Evolutionary conservation across 2,113 vertebrate genomes (phyloP).

Genomic region (Neodontobutis hainanensis): DNA sequence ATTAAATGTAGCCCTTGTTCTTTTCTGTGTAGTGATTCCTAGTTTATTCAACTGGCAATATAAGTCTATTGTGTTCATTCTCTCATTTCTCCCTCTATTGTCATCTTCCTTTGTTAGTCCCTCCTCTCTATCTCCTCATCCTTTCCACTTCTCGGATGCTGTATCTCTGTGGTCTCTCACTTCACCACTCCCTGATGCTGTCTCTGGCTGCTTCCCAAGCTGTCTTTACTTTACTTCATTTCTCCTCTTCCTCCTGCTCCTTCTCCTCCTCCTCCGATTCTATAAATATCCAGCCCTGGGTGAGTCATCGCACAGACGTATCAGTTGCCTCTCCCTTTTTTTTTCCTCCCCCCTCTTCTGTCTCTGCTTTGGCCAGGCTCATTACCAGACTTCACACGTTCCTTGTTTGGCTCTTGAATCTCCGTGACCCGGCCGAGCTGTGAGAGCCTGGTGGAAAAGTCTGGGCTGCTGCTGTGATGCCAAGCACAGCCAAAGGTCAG

Average conservation of each 20-base stretch:
- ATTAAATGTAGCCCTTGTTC: background rate
- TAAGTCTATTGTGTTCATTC: constrained; percentile 12
- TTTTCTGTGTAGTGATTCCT: background rate
- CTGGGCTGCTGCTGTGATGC: constrained; percentile 5
- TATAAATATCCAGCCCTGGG: constrained; percentile 74
- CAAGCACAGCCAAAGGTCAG: constrained; percentile 40
- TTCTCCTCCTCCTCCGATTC: constrained; percentile 45
- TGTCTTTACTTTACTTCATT: constrained; percentile 31
- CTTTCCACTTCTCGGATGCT: constrained; percentile 18
- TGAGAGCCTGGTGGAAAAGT: background rate
- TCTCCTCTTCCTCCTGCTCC: constrained; percentile 17
- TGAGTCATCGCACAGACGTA: constrained; percentile 76
- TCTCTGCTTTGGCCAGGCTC: constrained; percentile 40
- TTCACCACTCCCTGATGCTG: constrained; percentile 58
- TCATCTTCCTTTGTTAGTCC: background rate
- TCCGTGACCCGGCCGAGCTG: constrained; percentile 28
- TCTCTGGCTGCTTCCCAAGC: constrained; percentile 57
- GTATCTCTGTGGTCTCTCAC: constrained; percentile 50
- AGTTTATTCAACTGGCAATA: background rate
- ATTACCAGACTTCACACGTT: constrained; percentile 49
- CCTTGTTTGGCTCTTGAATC: constrained; percentile 42
- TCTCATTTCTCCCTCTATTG: constrained; percentile 13
- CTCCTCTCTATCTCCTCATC: background rate
- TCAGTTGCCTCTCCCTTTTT: constrained; percentile 53
- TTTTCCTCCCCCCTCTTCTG: background rate